phyloP scores from a whole-genome alignment of 2,888 invertebrate species.

The Meandrusa payeni region DNA sequence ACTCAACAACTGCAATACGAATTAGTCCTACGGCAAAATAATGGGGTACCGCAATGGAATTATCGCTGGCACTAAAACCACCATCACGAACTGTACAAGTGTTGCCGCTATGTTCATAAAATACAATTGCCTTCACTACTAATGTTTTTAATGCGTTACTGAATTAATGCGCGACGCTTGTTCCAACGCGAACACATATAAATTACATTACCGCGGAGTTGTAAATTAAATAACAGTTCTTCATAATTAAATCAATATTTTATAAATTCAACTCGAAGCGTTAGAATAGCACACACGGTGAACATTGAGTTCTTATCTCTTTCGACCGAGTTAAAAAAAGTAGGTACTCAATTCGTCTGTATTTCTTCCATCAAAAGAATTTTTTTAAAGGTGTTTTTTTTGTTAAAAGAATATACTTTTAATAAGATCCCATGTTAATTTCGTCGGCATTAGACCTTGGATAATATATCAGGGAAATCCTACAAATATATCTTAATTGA shows the following conservation, averaged over 20 bases:
- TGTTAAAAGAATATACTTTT: too few relatives aligned
- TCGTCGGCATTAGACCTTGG: too few relatives aligned
- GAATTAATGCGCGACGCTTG: conserved; percentile 9
- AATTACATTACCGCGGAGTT: not conserved
- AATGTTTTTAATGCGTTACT: conserved; percentile 23
- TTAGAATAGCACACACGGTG: not conserved
- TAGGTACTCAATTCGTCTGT: not conserved
- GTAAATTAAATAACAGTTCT: conserved; percentile 2
- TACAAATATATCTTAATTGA: too few relatives aligned
- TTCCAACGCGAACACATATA: conserved; percentile 5
- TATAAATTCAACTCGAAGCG: not conserved
- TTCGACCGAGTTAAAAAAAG: too few relatives aligned
- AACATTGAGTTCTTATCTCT: too few relatives aligned
- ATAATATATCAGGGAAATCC: too few relatives aligned
- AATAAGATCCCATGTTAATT: too few relatives aligned
- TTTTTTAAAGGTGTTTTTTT: too few relatives aligned
- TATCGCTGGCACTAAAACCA: conserved; percentile 4
- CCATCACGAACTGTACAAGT: conserved; percentile 2
- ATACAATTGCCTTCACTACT: conserved; percentile 1
- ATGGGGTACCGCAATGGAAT: conserved; percentile 9
- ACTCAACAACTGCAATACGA: conserved; percentile 44
- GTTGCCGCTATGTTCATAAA: not conserved
- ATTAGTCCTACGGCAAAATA: conserved; percentile 39
- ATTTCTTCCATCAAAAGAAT: too few relatives aligned
- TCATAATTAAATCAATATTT: conserved; percentile 1